Evolutionary conservation across 2,113 vertebrate genomes (phyloP).

Genomic region (Tragelaphus strepsiceros): DNA sequence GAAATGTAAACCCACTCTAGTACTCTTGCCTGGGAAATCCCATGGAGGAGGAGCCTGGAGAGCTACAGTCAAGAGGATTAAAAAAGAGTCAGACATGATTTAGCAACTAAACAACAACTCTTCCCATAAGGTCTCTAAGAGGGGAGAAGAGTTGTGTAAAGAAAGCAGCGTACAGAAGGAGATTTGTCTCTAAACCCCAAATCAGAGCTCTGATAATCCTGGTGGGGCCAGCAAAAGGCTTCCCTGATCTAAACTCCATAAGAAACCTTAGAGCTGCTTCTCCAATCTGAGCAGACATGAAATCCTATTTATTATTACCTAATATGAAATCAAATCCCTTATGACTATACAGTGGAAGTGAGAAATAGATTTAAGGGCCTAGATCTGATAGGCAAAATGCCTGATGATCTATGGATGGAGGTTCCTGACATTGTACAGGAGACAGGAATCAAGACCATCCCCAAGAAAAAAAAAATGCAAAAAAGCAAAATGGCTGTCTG

Average conservation of each 20-base stretch:
- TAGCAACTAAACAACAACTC: not conserved
- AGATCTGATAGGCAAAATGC: not conserved
- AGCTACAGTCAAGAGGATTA: not conserved
- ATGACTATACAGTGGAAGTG: too few species aligned
- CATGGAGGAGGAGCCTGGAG: not conserved
- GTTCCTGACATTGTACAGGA: too few species aligned
- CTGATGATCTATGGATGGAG: not conserved
- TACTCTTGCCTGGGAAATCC: not conserved
- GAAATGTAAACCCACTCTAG: not conserved
- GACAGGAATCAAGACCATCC: too few species aligned
- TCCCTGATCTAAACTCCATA: not conserved
- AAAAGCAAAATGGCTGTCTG: not conserved
- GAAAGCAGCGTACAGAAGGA: not conserved
- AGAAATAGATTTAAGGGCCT: too few species aligned
- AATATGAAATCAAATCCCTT: not conserved
- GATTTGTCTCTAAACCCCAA: not conserved
- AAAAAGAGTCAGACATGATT: not conserved
- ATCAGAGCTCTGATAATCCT: not conserved
- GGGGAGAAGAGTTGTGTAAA: not conserved
- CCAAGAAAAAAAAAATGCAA: not conserved
- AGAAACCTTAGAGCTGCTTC: not conserved
- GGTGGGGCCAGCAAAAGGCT: not conserved
- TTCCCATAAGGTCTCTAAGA: not conserved
- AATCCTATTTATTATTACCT: not conserved
- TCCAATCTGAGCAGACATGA: not conserved